Evolutionary conservation across 2,797 vertebrate genomes (phyloP).

Genomic region (Huso huso): DNA sequence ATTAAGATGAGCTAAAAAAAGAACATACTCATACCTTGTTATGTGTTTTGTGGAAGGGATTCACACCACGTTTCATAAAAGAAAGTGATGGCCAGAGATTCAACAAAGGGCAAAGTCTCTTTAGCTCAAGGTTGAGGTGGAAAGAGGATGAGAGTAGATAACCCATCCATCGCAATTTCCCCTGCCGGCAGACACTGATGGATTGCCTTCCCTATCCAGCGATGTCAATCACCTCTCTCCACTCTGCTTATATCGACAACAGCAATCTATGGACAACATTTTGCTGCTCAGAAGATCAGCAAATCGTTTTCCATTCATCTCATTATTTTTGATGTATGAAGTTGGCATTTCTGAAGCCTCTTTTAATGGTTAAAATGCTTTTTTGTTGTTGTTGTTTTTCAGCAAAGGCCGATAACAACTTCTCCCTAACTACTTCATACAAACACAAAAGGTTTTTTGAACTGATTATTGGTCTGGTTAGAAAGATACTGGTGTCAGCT

Average conservation of each 20-base stretch:
- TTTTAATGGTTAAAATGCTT: background rate
- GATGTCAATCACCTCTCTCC: slow-evolving; percentile 10
- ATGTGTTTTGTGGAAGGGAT: too few species aligned
- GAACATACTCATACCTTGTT: too few species aligned
- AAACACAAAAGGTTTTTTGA: slow-evolving; percentile 23
- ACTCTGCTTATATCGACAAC: background rate
- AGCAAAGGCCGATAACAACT: background rate
- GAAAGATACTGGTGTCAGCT: slow-evolving; percentile 43
- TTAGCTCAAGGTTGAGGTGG: background rate
- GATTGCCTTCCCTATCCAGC: slow-evolving; percentile 3
- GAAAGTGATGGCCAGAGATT: too few species aligned
- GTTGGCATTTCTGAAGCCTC: background rate
- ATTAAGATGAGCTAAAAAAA: too few species aligned
- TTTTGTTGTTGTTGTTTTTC: background rate
- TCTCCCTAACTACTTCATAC: background rate
- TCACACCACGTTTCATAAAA: too few species aligned
- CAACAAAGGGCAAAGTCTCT: background rate
- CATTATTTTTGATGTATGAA: background rate
- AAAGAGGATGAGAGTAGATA: background rate
- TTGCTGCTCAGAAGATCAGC: background rate
- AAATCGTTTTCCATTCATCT: background rate
- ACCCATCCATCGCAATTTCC: background rate
- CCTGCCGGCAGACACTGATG: slow-evolving; percentile 9
- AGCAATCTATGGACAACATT: background rate
- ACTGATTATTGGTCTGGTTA: slow-evolving; percentile 44